These are phyloP conservation scores for Brachymystax lenok DNA, from an alignment of 2,797 vertebrate genomes.

Conservation along the genomic window DNA sequence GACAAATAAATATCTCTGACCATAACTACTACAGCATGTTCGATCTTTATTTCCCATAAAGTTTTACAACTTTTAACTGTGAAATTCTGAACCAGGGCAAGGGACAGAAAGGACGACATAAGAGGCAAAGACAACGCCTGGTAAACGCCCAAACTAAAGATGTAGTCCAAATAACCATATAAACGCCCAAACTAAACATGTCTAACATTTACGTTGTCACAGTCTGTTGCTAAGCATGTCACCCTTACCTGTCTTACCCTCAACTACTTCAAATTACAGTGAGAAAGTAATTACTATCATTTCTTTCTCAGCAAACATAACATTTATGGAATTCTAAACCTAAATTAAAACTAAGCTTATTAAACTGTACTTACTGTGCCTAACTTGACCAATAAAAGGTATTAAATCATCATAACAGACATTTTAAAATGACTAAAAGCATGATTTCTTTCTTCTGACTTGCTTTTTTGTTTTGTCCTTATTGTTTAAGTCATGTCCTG, in stretches of 20 bases:
- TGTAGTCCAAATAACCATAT: constrained; percentile 43
- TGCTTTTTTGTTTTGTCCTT: constrained; percentile 25
- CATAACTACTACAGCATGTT: constrained; percentile 48
- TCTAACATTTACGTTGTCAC: neutral
- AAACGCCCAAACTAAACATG: constrained; percentile 11
- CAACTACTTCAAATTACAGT: constrained; percentile 11
- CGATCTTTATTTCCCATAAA: constrained; percentile 41
- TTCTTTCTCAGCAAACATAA: neutral
- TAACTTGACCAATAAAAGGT: neutral
- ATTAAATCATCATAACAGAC: constrained; percentile 25
- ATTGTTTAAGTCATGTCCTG: constrained; percentile 2
- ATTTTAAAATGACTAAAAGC: constrained; percentile 40
- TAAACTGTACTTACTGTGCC: neutral
- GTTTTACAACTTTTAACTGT: constrained; percentile 47
- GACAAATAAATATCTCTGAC: neutral
- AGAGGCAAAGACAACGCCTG: constrained; percentile 79
- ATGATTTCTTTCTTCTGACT: constrained; percentile 41
- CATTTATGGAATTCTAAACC: neutral
- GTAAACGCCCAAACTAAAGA: constrained; percentile 69
- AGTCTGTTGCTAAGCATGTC: constrained; percentile 34
- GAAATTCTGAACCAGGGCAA: constrained; percentile 80
- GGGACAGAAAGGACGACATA: constrained; percentile 82
- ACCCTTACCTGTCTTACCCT: neutral
- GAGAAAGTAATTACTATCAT: constrained; percentile 15
- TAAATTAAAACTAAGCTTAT: neutral